A percentile compares a stretch with the other conserved stretches of the same genome.
These are phyloP conservation scores for Ovis aries DNA, from an alignment of 2,113 vertebrate species.

Conservation along the genomic window DNA sequence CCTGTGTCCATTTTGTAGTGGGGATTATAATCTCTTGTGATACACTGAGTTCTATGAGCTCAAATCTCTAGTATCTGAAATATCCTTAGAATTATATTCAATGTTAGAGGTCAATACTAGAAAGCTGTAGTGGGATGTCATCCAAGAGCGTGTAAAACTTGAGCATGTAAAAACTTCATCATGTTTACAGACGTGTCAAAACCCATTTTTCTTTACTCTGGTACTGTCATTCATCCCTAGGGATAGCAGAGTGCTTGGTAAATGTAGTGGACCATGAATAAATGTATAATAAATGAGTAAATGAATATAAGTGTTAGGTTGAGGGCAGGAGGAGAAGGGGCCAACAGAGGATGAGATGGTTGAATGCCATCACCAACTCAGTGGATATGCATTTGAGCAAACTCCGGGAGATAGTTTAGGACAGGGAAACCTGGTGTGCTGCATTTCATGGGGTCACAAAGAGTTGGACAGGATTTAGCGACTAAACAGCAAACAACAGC, in stretches of 20 bases:
- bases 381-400: background rate
- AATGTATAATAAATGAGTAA: background rate
- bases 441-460: background rate
- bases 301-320: background rate
- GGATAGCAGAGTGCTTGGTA: background rate
- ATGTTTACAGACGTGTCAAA: background rate
- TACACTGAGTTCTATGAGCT: background rate
- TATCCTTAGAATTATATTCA: background rate
- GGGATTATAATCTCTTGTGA: background rate
- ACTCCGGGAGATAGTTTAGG: fast-evolving
- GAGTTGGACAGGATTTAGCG: background rate
- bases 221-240: background rate
- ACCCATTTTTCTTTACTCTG: background rate
- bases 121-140: background rate
- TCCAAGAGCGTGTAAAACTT: background rate
- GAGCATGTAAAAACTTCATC: background rate
- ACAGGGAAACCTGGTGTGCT: background rate
- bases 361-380: background rate
- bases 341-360: background rate
- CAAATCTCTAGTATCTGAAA: background rate
- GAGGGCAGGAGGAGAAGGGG: background rate
- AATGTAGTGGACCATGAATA: background rate
- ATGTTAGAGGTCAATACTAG: background rate
- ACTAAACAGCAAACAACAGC: background rate
- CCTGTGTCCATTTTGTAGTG: background rate